phyloP scores from a whole-genome alignment of 1,140 invertebrate species.

The Lycorma delicatula region DNA sequence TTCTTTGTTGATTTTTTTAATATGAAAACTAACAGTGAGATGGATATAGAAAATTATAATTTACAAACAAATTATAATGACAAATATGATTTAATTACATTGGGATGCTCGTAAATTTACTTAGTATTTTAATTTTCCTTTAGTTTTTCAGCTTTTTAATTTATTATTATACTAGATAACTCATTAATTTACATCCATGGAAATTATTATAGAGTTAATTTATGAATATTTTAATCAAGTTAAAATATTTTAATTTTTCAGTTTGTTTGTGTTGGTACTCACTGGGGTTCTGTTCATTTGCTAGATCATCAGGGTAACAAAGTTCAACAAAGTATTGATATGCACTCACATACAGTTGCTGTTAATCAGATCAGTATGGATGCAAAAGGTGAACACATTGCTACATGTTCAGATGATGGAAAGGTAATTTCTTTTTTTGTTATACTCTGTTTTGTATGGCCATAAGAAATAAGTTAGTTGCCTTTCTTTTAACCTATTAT shows the following conservation, averaged over 20 bases:
- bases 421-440: constrained; percentile 46
- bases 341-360: constrained; percentile 72
- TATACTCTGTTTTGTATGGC: constrained; percentile 12
- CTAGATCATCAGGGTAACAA: constrained; percentile 89
- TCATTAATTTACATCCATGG: background rate
- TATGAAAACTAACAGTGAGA: no score
- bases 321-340: constrained; percentile 51
- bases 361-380: constrained; percentile 95
- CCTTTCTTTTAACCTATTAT: no score
- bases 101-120: background rate
- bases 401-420: constrained; percentile 93
- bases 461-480: no score
- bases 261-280: constrained; percentile 87
- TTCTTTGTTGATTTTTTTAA: no score
- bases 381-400: constrained; percentile 79
- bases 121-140: background rate
- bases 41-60: no score
- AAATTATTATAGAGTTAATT: constrained; percentile 10
- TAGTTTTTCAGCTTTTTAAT: background rate
- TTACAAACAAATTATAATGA: no score
- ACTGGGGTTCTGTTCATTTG: constrained; percentile 81
- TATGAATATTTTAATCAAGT: no score
- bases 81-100: background rate
- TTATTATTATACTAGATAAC: background rate
- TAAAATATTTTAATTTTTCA: no score